Evolutionary conservation across 1,140 invertebrate genomes (phyloP).

Genomic region (Diprion similis): DNA sequence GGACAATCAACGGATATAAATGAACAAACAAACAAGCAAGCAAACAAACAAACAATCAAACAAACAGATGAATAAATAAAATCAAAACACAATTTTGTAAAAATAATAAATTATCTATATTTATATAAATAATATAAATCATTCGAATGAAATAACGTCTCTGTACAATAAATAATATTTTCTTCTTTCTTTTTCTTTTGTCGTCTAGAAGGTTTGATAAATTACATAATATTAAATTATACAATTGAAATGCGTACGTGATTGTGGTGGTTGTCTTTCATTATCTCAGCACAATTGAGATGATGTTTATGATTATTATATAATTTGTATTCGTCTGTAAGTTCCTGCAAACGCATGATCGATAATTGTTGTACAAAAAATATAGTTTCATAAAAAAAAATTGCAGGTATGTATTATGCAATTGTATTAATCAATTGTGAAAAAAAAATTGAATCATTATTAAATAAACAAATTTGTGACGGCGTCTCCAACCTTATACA

Average conservation of each 20-base stretch:
- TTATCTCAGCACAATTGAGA: background rate
- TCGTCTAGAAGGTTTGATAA: constrained; percentile 4
- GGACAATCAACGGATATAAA: background rate
- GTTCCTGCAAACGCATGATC: constrained; percentile 13
- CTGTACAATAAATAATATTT: constrained; percentile 48
- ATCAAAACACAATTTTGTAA: constrained; percentile 49
- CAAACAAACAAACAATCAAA: background rate
- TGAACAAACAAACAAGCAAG: background rate
- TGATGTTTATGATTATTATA: background rate
- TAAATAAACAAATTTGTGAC: constrained; percentile 24
- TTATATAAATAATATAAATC: constrained; percentile 37
- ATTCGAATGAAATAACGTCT: constrained; percentile 47
- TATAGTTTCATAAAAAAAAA: constrained; percentile 9
- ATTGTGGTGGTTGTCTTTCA: background rate
- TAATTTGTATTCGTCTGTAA: background rate
- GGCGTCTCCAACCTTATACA: constrained; percentile 25
- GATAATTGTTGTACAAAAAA: background rate
- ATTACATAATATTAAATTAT: background rate
- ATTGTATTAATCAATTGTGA: background rate
- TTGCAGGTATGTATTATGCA: background rate
- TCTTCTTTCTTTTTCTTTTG: constrained; percentile 7
- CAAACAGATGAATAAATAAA: constrained; percentile 44
- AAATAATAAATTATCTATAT: constrained; percentile 60
- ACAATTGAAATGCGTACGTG: background rate
- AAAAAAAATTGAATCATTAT: too few species aligned